A percentile compares a stretch with the other conserved stretches of the same genome.
These are phyloP conservation scores for Apodemia zela DNA, from an alignment of 2,888 invertebrate species.

Conservation along the genomic window DNA sequence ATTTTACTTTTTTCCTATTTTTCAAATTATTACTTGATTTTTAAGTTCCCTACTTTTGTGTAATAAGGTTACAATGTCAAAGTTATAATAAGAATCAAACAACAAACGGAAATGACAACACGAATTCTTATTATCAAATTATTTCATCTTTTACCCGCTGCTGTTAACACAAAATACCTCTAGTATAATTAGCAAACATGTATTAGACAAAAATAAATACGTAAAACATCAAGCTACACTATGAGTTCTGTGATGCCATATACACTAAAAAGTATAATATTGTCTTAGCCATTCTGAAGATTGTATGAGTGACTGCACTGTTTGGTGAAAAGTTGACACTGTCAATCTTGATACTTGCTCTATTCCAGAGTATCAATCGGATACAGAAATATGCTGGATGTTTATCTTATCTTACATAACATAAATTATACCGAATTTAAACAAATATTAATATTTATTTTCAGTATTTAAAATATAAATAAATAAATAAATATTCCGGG, in stretches of 20 bases:
- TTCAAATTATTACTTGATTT: not conserved
- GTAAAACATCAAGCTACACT: slow-evolving; percentile 12
- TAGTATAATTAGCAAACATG: not conserved
- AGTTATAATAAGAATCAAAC: too few relatives aligned
- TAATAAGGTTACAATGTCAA: not conserved
- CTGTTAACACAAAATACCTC: not conserved
- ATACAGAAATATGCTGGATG: too few relatives aligned
- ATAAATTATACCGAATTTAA: too few relatives aligned
- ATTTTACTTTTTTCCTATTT: too few relatives aligned
- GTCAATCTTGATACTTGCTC: too few relatives aligned
- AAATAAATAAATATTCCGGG: too few relatives aligned
- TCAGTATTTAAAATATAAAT: too few relatives aligned
- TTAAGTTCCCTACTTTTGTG: not conserved
- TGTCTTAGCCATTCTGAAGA: slow-evolving; percentile 21
- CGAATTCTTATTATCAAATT: not conserved
- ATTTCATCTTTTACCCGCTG: not conserved
- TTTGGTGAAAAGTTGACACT: not conserved
- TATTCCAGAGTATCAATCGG: too few relatives aligned
- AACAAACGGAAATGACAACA: too few relatives aligned
- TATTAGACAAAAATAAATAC: slow-evolving; percentile 8
- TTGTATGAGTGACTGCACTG: not conserved
- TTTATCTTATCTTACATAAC: too few relatives aligned
- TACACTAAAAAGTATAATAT: not conserved
- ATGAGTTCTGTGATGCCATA: not conserved
- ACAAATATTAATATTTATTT: too few relatives aligned